Percentiles rank a stretch among this genome's conserved stretches.
phyloP scores from a whole-genome alignment of 2,888 invertebrate species.

The Palloptera scutellata region DNA sequence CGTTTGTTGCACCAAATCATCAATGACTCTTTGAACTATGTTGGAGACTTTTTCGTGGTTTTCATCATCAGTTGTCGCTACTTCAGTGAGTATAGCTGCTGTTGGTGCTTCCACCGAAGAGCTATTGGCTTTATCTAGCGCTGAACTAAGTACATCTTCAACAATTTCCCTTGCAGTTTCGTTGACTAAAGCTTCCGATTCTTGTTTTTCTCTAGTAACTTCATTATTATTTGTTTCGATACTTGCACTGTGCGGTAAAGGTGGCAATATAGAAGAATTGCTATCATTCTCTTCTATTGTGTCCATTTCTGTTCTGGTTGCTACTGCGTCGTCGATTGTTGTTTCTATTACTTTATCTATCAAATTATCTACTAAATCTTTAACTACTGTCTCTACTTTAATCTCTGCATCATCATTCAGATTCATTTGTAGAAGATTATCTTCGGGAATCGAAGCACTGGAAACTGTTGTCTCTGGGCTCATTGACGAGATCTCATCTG shows the following conservation, averaged over 20 bases:
- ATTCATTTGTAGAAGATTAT: slow-evolving; percentile 35
- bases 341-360: slow-evolving; percentile 57
- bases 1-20: slow-evolving; percentile 50
- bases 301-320: slow-evolving; percentile 11
- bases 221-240: slow-evolving; percentile 51
- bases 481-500: slow-evolving; percentile 47
- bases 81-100: slow-evolving; percentile 5
- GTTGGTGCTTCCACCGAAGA: slow-evolving; percentile 1
- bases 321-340: slow-evolving; percentile 41
- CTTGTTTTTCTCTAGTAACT: slow-evolving; percentile 1
- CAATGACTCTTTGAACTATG: slow-evolving; percentile 52
- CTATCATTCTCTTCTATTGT: too few relatives aligned
- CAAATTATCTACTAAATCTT: slow-evolving; percentile 59
- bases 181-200: slow-evolving; percentile 36
- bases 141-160: slow-evolving; percentile 52
- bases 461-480: slow-evolving; percentile 47
- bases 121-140: slow-evolving; percentile 43
- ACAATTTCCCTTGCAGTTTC: slow-evolving; percentile 51
- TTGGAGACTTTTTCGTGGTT: slow-evolving; percentile 41
- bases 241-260: slow-evolving; percentile 17
- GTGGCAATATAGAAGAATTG: background rate
- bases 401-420: slow-evolving; percentile 40
- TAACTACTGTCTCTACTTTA: slow-evolving; percentile 49
- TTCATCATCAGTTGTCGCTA: background rate
- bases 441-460: slow-evolving; percentile 43